Percentiles rank a stretch among this genome's conserved stretches.
Conservation (phyloP, 2,797 vertebrate genomes). For the Hypotaenidia philippensis region DNA sequence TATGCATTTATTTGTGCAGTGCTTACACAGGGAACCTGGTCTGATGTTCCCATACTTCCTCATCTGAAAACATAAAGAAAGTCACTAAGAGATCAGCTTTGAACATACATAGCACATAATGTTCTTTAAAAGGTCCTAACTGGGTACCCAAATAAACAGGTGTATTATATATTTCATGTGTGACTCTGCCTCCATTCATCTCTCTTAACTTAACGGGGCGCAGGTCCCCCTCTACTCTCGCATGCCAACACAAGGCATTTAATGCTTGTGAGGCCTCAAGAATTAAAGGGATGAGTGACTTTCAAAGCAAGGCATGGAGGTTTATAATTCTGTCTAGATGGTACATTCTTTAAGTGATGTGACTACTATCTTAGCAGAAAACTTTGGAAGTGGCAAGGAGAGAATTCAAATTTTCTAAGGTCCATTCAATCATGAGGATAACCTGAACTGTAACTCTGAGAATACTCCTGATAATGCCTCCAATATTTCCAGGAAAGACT, state of each 20-base stretch:
- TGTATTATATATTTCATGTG: neutral
- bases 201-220: neutral
- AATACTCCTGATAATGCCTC: neutral
- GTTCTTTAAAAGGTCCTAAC: neutral
- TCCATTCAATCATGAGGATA: neutral
- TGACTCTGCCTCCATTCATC: accelerated
- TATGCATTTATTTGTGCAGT: neutral
- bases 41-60: neutral
- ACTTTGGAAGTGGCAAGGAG: neutral
- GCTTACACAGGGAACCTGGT: neutral
- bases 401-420: neutral
- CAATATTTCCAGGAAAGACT: neutral
- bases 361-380: neutral
- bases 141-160: neutral
- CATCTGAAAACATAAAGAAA: neutral
- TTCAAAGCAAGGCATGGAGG: neutral
- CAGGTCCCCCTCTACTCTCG: neutral
- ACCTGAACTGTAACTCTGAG: neutral
- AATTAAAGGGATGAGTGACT: neutral
- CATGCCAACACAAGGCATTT: neutral
- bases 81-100: neutral
- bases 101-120: neutral
- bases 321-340: neutral
- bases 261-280: neutral
- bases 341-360: neutral